phyloP scores from a whole-genome alignment of 2,888 invertebrate genomes.

The Epinotia nisella region DNA sequence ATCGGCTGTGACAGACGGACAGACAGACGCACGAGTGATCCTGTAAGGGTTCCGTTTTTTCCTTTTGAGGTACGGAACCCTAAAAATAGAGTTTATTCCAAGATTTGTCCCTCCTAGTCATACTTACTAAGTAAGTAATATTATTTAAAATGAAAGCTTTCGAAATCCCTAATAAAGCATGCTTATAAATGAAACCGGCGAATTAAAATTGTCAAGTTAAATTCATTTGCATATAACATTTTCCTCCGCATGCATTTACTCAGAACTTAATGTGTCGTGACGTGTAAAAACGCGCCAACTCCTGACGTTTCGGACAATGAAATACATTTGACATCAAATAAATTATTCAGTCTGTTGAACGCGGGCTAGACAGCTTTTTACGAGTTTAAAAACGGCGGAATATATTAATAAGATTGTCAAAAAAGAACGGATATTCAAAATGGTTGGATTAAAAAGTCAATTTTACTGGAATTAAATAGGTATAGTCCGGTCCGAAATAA shows the following conservation, averaged over 20 bases:
- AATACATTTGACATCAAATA: conserved; percentile 22
- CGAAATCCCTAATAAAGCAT: not conserved
- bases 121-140: not conserved
- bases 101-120: too few relatives aligned
- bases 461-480: conserved; percentile 38
- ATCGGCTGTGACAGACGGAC: too few relatives aligned
- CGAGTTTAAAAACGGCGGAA: conserved; percentile 16
- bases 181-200: not conserved
- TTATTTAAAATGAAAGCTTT: not conserved
- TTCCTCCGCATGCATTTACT: not conserved
- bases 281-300: conserved; percentile 18
- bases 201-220: not conserved
- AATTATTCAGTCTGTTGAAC: conserved; percentile 30
- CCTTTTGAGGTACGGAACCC: too few relatives aligned
- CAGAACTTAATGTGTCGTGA: not conserved
- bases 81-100: too few relatives aligned
- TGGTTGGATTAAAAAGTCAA: conserved; percentile 39
- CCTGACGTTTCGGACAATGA: not conserved
- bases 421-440: conserved; percentile 30
- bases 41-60: too few relatives aligned
- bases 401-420: conserved; percentile 30
- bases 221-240: not conserved
- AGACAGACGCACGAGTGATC: too few relatives aligned
- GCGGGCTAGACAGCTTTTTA: conserved; percentile 38
- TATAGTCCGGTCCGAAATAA: conserved; percentile 25